Evolutionary conservation across 2,797 vertebrate genomes (phyloP).

Genomic region (Karalla daura): DNA sequence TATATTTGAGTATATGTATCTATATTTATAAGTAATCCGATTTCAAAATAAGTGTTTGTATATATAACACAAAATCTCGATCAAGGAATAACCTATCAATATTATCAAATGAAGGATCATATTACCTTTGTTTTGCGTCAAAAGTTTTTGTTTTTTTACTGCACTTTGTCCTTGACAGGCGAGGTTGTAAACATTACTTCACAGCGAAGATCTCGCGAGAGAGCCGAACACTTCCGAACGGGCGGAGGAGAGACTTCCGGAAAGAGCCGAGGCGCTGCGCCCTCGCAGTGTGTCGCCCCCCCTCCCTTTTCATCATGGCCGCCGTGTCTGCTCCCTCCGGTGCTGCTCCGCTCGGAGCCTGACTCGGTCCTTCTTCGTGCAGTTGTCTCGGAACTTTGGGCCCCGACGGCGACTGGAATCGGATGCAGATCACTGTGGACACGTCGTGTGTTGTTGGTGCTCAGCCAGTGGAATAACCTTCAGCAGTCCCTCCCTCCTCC

Average conservation of each 20-base stretch:
- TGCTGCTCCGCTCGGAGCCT: conserved; percentile 81
- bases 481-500: conserved; percentile 67
- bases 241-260: conserved; percentile 58
- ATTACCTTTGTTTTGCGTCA: too few species aligned
- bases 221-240: conserved; percentile 65
- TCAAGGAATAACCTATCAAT: too few species aligned
- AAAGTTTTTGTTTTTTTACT: background rate
- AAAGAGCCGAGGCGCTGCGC: conserved; percentile 72
- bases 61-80: too few species aligned
- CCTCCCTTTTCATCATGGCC: conserved; percentile 85
- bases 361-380: conserved; percentile 74
- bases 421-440: conserved; percentile 66
- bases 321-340: conserved; percentile 81
- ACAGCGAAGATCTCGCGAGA: conserved; percentile 61
- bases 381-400: conserved; percentile 67
- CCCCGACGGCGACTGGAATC: conserved; percentile 53
- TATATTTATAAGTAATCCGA: too few species aligned
- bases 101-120: too few species aligned
- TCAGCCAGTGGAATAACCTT: conserved; percentile 70
- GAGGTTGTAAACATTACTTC: background rate
- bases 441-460: conserved; percentile 36
- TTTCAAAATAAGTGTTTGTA: too few species aligned
- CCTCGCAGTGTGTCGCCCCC: conserved; percentile 58
- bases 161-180: conserved; percentile 34
- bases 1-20: too few species aligned